Evolutionary conservation across 2,888 invertebrate genomes (phyloP).

Genomic region (Uloborus plumipes): DNA sequence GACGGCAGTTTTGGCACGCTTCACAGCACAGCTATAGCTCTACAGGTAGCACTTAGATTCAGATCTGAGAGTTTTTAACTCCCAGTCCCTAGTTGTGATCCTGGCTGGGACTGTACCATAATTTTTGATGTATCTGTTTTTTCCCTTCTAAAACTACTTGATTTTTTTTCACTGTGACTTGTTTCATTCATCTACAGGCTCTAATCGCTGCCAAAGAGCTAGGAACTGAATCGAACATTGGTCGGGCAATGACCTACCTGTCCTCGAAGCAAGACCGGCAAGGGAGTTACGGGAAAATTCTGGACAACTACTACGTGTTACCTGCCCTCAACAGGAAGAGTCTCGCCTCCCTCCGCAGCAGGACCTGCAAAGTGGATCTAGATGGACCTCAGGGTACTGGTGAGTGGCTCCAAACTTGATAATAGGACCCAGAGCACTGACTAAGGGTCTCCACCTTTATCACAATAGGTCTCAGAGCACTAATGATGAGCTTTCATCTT

Average conservation of each 20-base stretch:
- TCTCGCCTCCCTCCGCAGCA: slow-evolving; percentile 20
- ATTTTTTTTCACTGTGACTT: too few species aligned
- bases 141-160: too few species aligned
- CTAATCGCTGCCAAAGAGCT: slow-evolving; percentile 56
- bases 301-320: slow-evolving; percentile 53
- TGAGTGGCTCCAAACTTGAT: not conserved
- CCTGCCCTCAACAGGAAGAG: slow-evolving; percentile 47
- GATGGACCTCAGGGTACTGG: slow-evolving; percentile 27
- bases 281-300: slow-evolving; percentile 41
- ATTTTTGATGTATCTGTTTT: too few species aligned
- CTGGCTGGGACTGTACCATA: too few species aligned
- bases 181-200: slow-evolving; percentile 15
- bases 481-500: too few species aligned
- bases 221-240: slow-evolving; percentile 37
- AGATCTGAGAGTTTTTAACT: too few species aligned
- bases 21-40: slow-evolving; percentile 41
- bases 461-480: too few species aligned
- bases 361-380: slow-evolving; percentile 12
- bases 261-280: slow-evolving; percentile 47
- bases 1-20: slow-evolving; percentile 56
- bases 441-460: too few species aligned
- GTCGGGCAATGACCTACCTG: slow-evolving; percentile 37
- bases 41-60: slow-evolving; percentile 33
- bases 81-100: too few species aligned
- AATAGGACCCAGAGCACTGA: not conserved